Evolutionary conservation across 2,888 invertebrate species (phyloP).

Genomic region (Atethmia centrago): DNA sequence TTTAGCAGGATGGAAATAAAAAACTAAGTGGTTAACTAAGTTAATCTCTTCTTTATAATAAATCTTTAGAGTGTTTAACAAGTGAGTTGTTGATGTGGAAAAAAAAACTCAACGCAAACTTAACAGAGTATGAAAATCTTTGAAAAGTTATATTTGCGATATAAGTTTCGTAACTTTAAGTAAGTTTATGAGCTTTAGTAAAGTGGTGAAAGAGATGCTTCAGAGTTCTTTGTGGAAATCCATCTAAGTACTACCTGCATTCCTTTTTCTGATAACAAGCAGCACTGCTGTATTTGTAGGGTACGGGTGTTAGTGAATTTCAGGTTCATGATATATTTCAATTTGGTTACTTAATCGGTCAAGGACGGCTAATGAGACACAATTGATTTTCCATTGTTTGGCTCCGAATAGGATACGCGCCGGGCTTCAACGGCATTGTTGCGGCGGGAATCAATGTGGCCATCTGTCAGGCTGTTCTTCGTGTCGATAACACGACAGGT

Average conservation of each 20-base stretch:
- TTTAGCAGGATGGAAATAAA: not conserved
- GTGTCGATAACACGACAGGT: not conserved
- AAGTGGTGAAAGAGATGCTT: not conserved
- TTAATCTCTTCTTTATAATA: slow-evolving; percentile 19
- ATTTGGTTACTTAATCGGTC: not conserved
- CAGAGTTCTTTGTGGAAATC: not conserved
- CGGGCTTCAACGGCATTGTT: too few species aligned
- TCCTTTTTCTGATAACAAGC: not conserved
- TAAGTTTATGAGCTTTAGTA: slow-evolving; percentile 3
- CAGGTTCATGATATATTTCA: not conserved
- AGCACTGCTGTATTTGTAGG: not conserved
- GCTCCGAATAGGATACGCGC: too few species aligned
- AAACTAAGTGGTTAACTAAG: not conserved
- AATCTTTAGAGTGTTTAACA: slow-evolving; percentile 16
- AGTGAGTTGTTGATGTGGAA: slow-evolving; percentile 6
- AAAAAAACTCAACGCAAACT: not conserved
- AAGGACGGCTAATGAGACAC: too few species aligned
- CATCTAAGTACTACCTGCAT: too few species aligned
- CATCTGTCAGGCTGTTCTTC: not conserved
- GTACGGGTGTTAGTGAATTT: not conserved
- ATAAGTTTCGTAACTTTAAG: slow-evolving; percentile 5
- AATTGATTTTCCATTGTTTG: too few species aligned
- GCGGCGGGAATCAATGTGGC: too few species aligned
- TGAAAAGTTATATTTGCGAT: not conserved
- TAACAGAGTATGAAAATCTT: slow-evolving; percentile 20